Evolutionary conservation across 2,797 vertebrate species (phyloP).

Genomic region (Oreochromis mossambicus): DNA sequence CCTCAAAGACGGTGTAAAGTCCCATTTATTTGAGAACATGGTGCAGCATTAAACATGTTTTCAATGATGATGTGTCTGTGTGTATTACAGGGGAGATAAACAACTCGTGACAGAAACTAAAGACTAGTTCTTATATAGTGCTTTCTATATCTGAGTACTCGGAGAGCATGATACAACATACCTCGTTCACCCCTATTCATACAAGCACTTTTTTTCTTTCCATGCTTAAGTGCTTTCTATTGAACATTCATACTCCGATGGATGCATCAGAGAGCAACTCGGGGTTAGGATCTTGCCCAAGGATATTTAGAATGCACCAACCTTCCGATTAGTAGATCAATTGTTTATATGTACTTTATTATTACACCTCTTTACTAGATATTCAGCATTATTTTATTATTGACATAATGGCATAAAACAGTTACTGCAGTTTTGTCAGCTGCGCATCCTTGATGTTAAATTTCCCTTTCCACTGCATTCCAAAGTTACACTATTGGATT

Average conservation of each 20-base stretch:
- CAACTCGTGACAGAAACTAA: not conserved
- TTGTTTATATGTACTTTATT: not conserved
- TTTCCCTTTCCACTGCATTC: not conserved
- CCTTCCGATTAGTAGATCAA: not conserved
- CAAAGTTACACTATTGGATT: not conserved
- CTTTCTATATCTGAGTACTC: not conserved
- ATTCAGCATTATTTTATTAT: not conserved
- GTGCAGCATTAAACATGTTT: not conserved
- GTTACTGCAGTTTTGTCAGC: not conserved
- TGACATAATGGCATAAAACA: not conserved
- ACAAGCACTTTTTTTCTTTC: not conserved
- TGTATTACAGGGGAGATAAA: not conserved
- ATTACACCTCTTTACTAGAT: not conserved
- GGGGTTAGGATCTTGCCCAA: not conserved
- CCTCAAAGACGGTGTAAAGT: conserved; percentile 57
- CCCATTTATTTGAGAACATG: conserved; percentile 21
- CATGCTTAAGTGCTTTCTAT: not conserved
- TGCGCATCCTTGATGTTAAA: not conserved
- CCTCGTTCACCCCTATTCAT: not conserved
- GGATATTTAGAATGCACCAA: not conserved
- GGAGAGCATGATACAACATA: not conserved
- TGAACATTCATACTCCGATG: not conserved
- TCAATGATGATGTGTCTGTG: not conserved
- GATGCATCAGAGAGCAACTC: not conserved
- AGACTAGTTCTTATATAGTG: not conserved